Conservation (phyloP, 2,888 invertebrate species). For the Parnassius glacialis region DNA sequence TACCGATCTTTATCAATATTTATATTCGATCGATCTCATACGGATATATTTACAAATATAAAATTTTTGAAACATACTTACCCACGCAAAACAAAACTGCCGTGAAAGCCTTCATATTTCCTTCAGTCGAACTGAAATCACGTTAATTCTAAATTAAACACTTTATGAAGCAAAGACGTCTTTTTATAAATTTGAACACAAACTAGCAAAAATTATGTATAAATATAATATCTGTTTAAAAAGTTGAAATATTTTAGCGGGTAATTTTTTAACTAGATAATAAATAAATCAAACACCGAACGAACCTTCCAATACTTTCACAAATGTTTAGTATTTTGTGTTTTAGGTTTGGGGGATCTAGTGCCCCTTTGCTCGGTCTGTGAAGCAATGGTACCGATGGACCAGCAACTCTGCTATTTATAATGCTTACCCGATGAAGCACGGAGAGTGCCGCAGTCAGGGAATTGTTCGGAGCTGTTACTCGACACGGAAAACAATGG, state of each 20-base stretch:
- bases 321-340: conserved; percentile 46
- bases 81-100: conserved; percentile 63
- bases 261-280: neutral
- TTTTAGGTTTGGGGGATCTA: conserved; percentile 51
- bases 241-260: neutral
- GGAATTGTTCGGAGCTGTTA: conserved; percentile 54
- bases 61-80: conserved; percentile 42
- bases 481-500: conserved; percentile 26
- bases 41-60: too few relatives aligned
- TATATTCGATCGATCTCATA: too few relatives aligned
- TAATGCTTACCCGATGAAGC: conserved; percentile 52
- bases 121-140: conserved; percentile 73
- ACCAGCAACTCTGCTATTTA: conserved; percentile 61
- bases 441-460: conserved; percentile 34
- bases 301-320: conserved; percentile 73
- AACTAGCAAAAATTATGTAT: too few relatives aligned
- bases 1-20: too few relatives aligned
- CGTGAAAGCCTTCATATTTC: conserved; percentile 61
- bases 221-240: neutral
- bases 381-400: conserved; percentile 67
- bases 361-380: conserved; percentile 58
- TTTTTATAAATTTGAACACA: too few relatives aligned
- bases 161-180: conserved; percentile 22
- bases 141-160: conserved; percentile 36
- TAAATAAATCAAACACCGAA: conserved; percentile 16